Conservation (phyloP, 53 echinoderm and acorn worm genomes). For the Arbacia lixula region DNA sequence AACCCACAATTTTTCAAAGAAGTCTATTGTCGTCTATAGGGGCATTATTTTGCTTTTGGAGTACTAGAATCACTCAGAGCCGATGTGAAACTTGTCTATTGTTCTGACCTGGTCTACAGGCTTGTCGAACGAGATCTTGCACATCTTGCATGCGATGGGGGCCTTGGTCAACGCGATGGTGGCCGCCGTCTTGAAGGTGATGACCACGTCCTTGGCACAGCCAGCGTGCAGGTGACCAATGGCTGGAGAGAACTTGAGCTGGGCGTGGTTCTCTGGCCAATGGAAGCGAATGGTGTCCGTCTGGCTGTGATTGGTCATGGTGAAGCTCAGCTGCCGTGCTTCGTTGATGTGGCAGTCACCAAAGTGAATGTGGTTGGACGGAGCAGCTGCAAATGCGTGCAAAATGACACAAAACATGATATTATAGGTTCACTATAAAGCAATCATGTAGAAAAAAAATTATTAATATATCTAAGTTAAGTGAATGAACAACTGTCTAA, state of each 20-base stretch:
- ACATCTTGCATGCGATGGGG: conserved; percentile 71
- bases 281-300: conserved; percentile 92
- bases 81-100: too few relatives aligned
- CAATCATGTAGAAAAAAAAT: background rate
- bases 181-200: conserved; percentile 81
- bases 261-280: conserved; percentile 91
- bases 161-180: conserved; percentile 71
- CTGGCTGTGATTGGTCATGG: conserved; percentile 93
- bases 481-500: too few relatives aligned
- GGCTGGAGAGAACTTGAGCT: conserved; percentile 91
- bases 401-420: background rate
- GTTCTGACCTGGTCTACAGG: conserved; percentile 84
- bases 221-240: conserved; percentile 92
- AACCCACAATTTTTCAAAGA: too few relatives aligned
- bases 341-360: conserved; percentile 94
- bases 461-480: background rate
- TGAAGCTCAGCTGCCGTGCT: conserved; percentile 83
- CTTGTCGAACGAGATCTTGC: conserved; percentile 89
- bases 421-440: background rate
- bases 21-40: too few relatives aligned
- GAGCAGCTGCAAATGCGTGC: conserved; percentile 66
- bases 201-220: conserved; percentile 84
- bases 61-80: too few relatives aligned
- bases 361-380: conserved; percentile 94
- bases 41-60: too few relatives aligned